Conservation (phyloP, 2,797 vertebrate species). For the Phalloptychus januarius region DNA sequence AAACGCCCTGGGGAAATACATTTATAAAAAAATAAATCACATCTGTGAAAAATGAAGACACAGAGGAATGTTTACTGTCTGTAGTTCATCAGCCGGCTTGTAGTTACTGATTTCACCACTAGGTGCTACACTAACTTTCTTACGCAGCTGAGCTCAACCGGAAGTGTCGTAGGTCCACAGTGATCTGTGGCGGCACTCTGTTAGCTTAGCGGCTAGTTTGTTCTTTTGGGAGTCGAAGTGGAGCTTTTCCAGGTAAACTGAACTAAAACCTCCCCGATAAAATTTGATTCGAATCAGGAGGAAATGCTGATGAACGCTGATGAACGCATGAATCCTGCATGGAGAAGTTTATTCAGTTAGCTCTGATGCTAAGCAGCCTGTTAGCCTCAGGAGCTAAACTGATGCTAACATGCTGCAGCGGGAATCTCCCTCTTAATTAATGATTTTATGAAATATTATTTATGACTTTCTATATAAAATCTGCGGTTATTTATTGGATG, state of each 20-base stretch:
- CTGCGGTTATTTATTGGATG: neutral
- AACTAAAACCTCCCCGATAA: neutral
- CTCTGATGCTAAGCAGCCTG: neutral
- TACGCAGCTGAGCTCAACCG: neutral
- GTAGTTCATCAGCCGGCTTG: neutral
- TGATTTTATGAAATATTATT: neutral
- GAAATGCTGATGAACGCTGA: too few species aligned
- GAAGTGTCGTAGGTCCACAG: neutral
- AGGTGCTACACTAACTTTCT: neutral
- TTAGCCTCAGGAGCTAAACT: neutral
- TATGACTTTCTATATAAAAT: neutral
- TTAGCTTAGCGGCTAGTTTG: neutral
- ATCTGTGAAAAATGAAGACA: too few species aligned
- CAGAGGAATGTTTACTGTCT: neutral
- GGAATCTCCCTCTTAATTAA: neutral
- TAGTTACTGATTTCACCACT: neutral
- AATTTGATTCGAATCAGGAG: neutral
- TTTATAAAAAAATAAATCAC: too few species aligned
- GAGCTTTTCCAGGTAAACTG: conserved; percentile 1
- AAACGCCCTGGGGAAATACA: too few species aligned
- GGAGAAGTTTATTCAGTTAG: neutral
- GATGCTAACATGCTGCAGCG: neutral
- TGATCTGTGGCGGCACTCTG: neutral
- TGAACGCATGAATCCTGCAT: neutral
- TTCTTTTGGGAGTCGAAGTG: neutral